Base-by-base conservation (phyloP, 2,113 vertebrate species). In the Gymnarchus niloticus region DNA sequence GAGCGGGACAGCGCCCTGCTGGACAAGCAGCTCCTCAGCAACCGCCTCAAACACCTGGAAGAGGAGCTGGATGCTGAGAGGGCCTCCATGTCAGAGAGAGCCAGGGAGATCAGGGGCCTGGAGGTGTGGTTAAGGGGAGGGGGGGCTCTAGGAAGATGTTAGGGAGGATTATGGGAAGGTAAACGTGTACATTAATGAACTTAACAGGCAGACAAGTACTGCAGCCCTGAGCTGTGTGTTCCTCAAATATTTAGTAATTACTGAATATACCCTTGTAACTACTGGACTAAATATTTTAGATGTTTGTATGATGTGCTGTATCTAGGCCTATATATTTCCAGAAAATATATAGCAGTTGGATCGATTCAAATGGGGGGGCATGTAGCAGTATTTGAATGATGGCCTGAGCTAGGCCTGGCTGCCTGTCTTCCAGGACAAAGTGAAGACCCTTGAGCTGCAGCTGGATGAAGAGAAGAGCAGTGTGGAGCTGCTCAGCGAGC, bases 401-500 rank as follows among this genome's bases (percentile, higher is more conserved):
- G 51, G 28, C 48, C n/a, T 65, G 59, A 4, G 8, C 19, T n/a
- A n/a, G 59, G 23, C n/a, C 5, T 6, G 83, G 44, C 76, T 52
- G 48, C 78, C 21, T 77, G 56, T 86, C n/a, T 19, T 0, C 0
- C 88, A 97, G 96, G 96, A 97, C 21, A 96, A 96, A 86, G 88
- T 96, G 3, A 97, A 96, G 56, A 91, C 87, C 0, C 88, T 98
- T 84, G 97, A 98, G 88, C 94, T 95, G 0, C 97, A 99, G 88
- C 90, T 99, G 89, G 97, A 99, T 0, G 98, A 99, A 88, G 98
- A 99, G 89, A 93, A 88, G 89, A 97, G 69, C 86, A 94, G 94
- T 0, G 94, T 94, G 81, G 98, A 99, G 91, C 95, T 99, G 52
- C 90, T 98, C 81, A 97, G 95, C 0, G 97, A 99, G 44, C 92